A percentile compares a stretch with the other conserved stretches of the same genome.
Conservation (phyloP, 1,140 invertebrate genomes). For the Hormaphis cornu region DNA sequence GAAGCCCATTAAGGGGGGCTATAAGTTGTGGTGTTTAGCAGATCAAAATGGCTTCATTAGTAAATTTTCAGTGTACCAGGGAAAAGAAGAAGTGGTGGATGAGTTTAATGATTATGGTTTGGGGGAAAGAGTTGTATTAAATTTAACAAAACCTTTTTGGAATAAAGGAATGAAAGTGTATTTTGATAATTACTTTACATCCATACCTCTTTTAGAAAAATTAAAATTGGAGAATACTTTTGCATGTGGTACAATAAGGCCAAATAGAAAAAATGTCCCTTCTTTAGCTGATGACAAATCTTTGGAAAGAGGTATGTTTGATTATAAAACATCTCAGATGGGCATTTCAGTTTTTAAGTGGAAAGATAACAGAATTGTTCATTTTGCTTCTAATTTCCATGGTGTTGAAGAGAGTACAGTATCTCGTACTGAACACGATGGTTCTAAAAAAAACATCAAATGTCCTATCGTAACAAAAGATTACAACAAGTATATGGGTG, state of each 20-base stretch:
- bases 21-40: conserved; percentile 38
- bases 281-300: neutral
- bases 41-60: conserved; percentile 36
- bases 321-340: neutral
- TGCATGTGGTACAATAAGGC: conserved; percentile 14
- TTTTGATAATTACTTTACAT: conserved; percentile 43
- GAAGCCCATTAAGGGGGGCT: conserved; percentile 40
- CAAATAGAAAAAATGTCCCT: conserved; percentile 6
- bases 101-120: conserved; percentile 36
- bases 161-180: conserved; percentile 40
- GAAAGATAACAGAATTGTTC: neutral
- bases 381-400: neutral
- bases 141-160: conserved; percentile 39
- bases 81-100: conserved; percentile 34
- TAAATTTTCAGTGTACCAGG: conserved; percentile 38
- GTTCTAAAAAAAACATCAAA: neutral
- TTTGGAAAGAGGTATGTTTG: neutral
- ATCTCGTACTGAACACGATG: conserved; percentile 6
- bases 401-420: neutral
- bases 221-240: conserved; percentile 37
- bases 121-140: conserved; percentile 38
- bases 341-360: neutral
- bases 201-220: conserved; percentile 40
- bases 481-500: conserved; percentile 43
- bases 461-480: conserved; percentile 36